Conservation (phyloP, 2,888 invertebrate genomes). For the Zonitis immaculata region DNA sequence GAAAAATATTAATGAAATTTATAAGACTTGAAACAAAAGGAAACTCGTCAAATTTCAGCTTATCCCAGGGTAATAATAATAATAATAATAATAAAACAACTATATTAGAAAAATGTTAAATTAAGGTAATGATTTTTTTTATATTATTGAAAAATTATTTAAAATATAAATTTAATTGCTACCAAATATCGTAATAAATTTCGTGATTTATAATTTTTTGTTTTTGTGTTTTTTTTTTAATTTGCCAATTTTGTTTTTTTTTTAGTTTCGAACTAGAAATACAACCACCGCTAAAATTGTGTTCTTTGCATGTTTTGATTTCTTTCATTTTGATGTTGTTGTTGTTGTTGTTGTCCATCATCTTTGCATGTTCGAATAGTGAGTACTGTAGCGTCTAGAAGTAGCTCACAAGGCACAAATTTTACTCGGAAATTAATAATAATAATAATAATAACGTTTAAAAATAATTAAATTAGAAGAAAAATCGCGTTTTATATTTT, state of each 20-base stretch:
- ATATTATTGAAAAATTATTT: background rate
- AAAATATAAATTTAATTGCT: slow-evolving; percentile 48
- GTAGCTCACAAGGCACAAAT: slow-evolving; percentile 47
- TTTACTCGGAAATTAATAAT: slow-evolving; percentile 3
- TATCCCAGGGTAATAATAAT: too few species aligned
- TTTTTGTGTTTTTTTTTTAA: slow-evolving; percentile 42
- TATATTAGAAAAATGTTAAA: slow-evolving; percentile 43
- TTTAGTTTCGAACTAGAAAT: slow-evolving; percentile 14
- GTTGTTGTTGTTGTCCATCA: slow-evolving; percentile 25
- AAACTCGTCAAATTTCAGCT: slow-evolving; percentile 36
- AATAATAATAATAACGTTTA: slow-evolving; percentile 18
- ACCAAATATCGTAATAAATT: slow-evolving; percentile 53
- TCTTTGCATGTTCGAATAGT: slow-evolving; percentile 44
- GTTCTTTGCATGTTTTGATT: slow-evolving; percentile 41
- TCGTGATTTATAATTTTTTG: slow-evolving; percentile 48
- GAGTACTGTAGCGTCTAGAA: slow-evolving; percentile 45
- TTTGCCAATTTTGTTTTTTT: slow-evolving; percentile 21
- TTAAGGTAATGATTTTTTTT: slow-evolving; percentile 45
- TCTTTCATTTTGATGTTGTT: too few species aligned
- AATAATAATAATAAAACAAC: too few species aligned
- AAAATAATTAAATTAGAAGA: slow-evolving; percentile 32
- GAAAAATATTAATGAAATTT: slow-evolving; percentile 22
- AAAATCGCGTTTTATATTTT: slow-evolving; percentile 48
- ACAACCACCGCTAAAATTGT: slow-evolving; percentile 35
- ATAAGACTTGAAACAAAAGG: too few species aligned